These are phyloP conservation scores for Priocnemis perturbator DNA, from an alignment of 2,888 invertebrate genomes.

Conservation along the genomic window DNA sequence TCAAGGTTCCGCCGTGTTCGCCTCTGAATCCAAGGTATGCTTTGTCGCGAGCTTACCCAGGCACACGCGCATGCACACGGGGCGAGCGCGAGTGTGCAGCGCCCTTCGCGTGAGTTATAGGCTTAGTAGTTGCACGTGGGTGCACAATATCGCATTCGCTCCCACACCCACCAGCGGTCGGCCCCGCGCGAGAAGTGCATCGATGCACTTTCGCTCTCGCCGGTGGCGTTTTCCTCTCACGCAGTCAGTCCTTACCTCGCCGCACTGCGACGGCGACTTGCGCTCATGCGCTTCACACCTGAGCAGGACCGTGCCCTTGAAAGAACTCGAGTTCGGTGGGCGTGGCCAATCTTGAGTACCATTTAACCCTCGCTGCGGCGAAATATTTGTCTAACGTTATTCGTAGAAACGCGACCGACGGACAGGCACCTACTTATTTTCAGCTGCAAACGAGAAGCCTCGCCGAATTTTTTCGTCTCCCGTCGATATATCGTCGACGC, in stretches of 20 bases:
- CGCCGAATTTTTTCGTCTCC: too few species aligned
- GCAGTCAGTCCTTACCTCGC: background rate
- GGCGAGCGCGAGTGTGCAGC: background rate
- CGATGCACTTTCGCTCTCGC: constrained; percentile 42
- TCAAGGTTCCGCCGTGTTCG: constrained; percentile 6
- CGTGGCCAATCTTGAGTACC: too few species aligned
- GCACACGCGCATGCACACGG: background rate
- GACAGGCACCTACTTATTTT: too few species aligned
- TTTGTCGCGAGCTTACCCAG: constrained; percentile 3
- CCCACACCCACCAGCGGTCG: constrained; percentile 52
- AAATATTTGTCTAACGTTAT: too few species aligned
- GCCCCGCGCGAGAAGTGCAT: constrained; percentile 25
- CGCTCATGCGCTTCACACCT: too few species aligned
- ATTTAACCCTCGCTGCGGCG: too few species aligned
- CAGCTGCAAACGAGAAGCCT: too few species aligned
- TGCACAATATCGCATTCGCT: constrained; percentile 57
- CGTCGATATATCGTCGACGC: too few species aligned
- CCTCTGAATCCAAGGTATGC: constrained; percentile 3
- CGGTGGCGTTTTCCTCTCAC: constrained; percentile 10
- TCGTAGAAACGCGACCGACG: too few species aligned
- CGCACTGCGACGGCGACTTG: background rate
- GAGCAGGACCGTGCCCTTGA: too few species aligned
- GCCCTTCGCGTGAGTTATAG: constrained; percentile 43
- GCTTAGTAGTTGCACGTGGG: constrained; percentile 55
- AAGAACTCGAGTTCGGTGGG: too few species aligned